Conservation (phyloP, 1,140 invertebrate species). For the Drosophila gunungcola region DNA sequence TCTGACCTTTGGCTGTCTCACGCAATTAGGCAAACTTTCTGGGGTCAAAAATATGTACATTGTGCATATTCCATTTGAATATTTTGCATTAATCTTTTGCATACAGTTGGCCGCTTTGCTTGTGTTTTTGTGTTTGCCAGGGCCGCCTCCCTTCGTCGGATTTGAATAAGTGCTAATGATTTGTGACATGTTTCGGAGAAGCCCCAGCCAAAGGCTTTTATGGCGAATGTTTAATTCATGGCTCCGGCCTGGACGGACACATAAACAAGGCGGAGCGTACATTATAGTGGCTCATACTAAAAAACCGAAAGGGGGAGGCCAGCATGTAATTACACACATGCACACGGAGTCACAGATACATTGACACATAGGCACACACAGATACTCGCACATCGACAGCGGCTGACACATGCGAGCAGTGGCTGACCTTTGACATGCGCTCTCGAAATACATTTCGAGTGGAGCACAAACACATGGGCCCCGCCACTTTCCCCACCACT, state of each 20-base stretch:
- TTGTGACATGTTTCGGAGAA: slow-evolving; percentile 66
- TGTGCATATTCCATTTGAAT: slow-evolving; percentile 57
- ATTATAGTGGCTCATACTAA: slow-evolving; percentile 68
- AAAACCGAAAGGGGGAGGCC: slow-evolving; percentile 64
- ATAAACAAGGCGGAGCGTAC: slow-evolving; percentile 73
- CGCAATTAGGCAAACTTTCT: slow-evolving; percentile 74
- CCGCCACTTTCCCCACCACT: neutral
- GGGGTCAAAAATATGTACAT: slow-evolving; percentile 62
- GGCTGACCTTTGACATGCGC: slow-evolving; percentile 78
- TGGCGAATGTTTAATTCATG: slow-evolving; percentile 79
- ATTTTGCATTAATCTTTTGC: slow-evolving; percentile 60
- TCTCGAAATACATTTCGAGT: slow-evolving; percentile 80
- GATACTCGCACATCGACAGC: slow-evolving; percentile 3
- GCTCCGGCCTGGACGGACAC: slow-evolving; percentile 44
- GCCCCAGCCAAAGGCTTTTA: slow-evolving; percentile 55
- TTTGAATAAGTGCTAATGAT: slow-evolving; percentile 83
- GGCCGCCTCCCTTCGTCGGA: slow-evolving; percentile 24
- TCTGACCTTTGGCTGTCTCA: slow-evolving; percentile 63
- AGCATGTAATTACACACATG: slow-evolving; percentile 69
- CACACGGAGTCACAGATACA: slow-evolving; percentile 1
- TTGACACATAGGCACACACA: neutral
- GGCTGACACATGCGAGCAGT: slow-evolving; percentile 39
- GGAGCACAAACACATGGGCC: slow-evolving; percentile 55
- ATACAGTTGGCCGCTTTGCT: slow-evolving; percentile 29
- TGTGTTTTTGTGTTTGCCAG: slow-evolving; percentile 11